Base-by-base conservation (phyloP, 2,888 invertebrate species). In the Micropterix aruncella region DNA sequence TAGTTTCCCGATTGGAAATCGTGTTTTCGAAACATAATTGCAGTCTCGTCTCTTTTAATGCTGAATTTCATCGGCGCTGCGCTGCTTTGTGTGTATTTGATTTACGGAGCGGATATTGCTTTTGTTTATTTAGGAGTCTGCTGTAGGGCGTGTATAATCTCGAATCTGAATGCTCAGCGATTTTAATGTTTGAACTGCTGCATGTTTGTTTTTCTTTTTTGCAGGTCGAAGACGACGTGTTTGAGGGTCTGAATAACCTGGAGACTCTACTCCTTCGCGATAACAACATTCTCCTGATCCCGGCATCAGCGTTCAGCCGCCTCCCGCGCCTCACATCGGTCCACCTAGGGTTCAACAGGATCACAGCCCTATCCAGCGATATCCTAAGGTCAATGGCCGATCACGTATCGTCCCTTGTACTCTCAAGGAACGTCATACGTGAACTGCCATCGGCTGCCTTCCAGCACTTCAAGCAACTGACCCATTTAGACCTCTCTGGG, bases 151-250 rank as follows among this genome's bases (percentile, higher is more conserved):
- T n/a, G n/a, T n/a, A n/a, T n/a, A n/a, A n/a, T n/a, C n/a, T n/a
- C n/a, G n/a, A n/a, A n/a, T n/a, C n/a, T n/a, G n/a, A n/a, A n/a
- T n/a, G n/a, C n/a, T n/a, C n/a, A n/a, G n/a, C n/a, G n/a, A n/a
- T n/a, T n/a, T n/a, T n/a, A n/a, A n/a, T n/a, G n/a, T n/a, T n/a
- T n/a, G n/a, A n/a, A n/a, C n/a, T n/a, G n/a, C n/a, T n/a, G n/a
- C n/a, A n/a, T n/a, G n/a, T n/a, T n/a, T n/a, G n/a, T 40, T 49
- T 54, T 54, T 40, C 44, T 48, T 44, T 38, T 44, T 65, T 66
- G 38, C 64, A 89, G 89, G 82, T 92, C 47, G 90, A 91, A 65
- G 89, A 89, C 54, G 87, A 88, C 50, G 85, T 88, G 0, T 83
- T 92, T 54, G 87, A 89, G 57, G 91, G 91, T 0, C 62, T 92